Evolutionary conservation across 2,888 invertebrate species (phyloP), one percentile per base, ranked within the genome.

Genomic region (Pammene aurita): DNA sequence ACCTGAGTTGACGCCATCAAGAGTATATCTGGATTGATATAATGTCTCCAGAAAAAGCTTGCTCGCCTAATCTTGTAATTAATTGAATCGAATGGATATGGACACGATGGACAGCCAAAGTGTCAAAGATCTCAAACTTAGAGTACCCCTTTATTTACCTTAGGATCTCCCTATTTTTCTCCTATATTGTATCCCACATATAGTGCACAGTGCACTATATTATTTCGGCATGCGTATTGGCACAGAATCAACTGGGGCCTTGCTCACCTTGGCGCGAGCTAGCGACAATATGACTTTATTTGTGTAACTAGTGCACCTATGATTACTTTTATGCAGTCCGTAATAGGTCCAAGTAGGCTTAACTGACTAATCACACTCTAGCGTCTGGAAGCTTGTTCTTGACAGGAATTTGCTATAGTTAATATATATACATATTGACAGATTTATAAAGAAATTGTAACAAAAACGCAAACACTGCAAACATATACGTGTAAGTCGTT

Each of bases 241-340:
- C 90, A 85, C 78, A 71, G 76, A 79, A 77, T 88, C 89, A 90
- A 89, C 81, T 77, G 74, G 72, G 74, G 77, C 82, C 86, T 78
- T 72, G 87, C 82, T 89, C 88, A 89, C 89, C 89, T 90, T 89
- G 89, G 81, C 79, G 76, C 77, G 56, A 48, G 42, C 56, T 58
- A 26, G 46, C 60, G 42, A 62, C 55, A 64, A 52, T 64, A 69
- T 69, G 66, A 38, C 58, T 66, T 61, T 66, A 69, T 58, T 54
- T 57, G 52, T 56, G 60, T 65, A 60, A 64, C 69, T 65, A 65
- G 64, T 60, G 64, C 65, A 65, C 46, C 16, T 65, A 56, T 56
- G 55, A 44, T 42, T 14, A 6, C 38, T 62, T 16, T 50, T 13
- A 48, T 50, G 48, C 35, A 38, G 5, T 44, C 16, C 26, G 26